A percentile compares a stretch with the other conserved stretches of the same genome.
Conservation (phyloP, 23 tunicate species). For the Botrylloides violaceus region DNA sequence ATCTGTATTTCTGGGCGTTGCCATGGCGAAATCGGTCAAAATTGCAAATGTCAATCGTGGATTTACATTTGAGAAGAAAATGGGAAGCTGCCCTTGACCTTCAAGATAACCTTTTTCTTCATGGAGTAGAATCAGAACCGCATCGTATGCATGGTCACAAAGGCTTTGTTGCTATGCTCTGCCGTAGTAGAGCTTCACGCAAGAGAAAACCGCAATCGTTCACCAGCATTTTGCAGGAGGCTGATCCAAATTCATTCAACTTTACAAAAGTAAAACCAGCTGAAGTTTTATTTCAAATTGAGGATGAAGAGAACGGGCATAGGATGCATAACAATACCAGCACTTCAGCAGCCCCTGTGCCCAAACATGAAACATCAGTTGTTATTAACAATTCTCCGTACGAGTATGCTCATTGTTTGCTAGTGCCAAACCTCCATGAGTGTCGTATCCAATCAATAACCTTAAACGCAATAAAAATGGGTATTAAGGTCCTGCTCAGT, state of each 20-base stretch:
- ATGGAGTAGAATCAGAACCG: conserved; percentile 24
- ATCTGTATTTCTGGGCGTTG: not conserved
- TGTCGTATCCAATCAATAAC: conserved; percentile 13
- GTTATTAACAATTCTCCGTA: conserved; percentile 25
- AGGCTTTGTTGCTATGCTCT: conserved; percentile 15
- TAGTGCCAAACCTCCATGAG: conserved; percentile 8
- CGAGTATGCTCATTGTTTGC: conserved; percentile 16
- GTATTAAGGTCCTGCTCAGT: conserved; percentile 14
- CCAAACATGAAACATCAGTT: not conserved
- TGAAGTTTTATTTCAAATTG: conserved; percentile 9
- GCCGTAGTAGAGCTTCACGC: conserved; percentile 21
- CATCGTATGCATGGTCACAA: conserved; percentile 1
- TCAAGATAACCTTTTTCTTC: not conserved
- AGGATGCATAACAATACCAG: not conserved
- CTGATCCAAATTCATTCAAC: conserved; percentile 8
- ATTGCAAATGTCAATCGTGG: conserved; percentile 1
- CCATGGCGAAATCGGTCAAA: not conserved
- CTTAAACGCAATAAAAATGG: conserved; percentile 3
- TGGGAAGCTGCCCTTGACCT: conserved; percentile 9
- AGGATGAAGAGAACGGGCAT: not conserved
- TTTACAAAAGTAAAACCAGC: conserved; percentile 13
- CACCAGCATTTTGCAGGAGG: conserved; percentile 3
- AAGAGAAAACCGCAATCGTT: conserved; percentile 23
- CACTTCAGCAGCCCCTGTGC: too few species aligned
- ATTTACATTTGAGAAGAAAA: not conserved